phyloP scores from a whole-genome alignment of 2,113 vertebrate species.

The Cephalopholis sonnerati region DNA sequence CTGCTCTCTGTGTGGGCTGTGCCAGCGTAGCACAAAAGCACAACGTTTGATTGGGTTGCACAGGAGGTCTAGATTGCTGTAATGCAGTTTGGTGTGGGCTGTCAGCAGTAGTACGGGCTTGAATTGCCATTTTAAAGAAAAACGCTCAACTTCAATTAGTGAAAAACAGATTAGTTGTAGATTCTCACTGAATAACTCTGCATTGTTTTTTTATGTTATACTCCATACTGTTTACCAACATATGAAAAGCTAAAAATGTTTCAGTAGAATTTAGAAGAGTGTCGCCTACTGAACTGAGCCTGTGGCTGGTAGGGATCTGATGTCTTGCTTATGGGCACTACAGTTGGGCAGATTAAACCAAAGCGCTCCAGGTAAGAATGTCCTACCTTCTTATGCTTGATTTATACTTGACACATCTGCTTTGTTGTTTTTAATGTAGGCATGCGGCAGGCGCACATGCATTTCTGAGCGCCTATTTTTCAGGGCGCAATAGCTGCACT shows the following conservation, averaged over 20 bases:
- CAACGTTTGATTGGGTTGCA: slow-evolving; percentile 51
- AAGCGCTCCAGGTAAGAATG: background rate
- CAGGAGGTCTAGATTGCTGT: slow-evolving; percentile 45
- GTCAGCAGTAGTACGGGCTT: background rate
- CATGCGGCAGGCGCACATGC: too few species aligned
- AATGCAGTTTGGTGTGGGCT: slow-evolving; percentile 23
- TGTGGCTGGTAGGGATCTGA: background rate
- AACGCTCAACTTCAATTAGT: slow-evolving; percentile 27
- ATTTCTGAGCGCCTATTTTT: too few species aligned
- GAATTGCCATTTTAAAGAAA: slow-evolving; percentile 14
- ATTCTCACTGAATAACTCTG: slow-evolving; percentile 14
- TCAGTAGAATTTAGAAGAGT: background rate
- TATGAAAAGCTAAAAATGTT: background rate
- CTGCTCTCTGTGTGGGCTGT: slow-evolving; percentile 69
- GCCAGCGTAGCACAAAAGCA: slow-evolving; percentile 65
- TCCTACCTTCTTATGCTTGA: background rate
- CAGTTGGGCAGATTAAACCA: background rate
- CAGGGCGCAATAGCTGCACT: too few species aligned
- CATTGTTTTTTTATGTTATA: background rate
- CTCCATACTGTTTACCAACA: background rate
- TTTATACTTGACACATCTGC: too few species aligned
- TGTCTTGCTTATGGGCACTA: background rate
- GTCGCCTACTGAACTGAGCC: background rate
- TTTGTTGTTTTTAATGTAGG: too few species aligned
- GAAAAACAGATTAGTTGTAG: slow-evolving; percentile 4